Evolutionary conservation across 2,888 invertebrate genomes (phyloP).

Genomic region (Anoplius nigerrimus): DNA sequence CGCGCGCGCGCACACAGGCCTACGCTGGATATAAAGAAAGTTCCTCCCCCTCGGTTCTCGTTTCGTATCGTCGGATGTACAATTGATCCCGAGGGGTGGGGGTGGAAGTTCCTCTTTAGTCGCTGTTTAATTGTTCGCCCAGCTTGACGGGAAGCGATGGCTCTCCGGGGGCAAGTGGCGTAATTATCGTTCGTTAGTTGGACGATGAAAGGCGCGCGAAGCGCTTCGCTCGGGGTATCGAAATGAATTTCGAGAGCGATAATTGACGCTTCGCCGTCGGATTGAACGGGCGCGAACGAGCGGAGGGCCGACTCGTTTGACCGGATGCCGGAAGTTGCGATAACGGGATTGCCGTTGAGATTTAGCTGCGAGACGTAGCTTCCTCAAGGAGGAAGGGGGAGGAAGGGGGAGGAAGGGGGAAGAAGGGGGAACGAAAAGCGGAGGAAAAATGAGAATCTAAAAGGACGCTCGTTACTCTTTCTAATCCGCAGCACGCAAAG

Average conservation of each 20-base stretch:
- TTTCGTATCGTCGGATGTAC: too few species aligned
- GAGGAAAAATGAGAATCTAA: background rate
- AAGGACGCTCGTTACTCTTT: background rate
- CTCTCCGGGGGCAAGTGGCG: background rate
- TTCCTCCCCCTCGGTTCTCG: background rate
- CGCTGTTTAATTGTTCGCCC: background rate
- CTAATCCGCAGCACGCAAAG: background rate
- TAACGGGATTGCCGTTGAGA: background rate
- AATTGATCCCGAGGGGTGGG: background rate
- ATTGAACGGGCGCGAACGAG: background rate
- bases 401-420: too few species aligned
- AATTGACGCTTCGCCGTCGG: background rate
- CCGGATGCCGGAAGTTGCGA: background rate
- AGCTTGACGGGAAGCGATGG: constrained; percentile 4
- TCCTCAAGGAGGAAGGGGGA: too few species aligned
- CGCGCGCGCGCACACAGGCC: too few species aligned
- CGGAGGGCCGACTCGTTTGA: background rate
- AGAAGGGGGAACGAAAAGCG: too few species aligned
- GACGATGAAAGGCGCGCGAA: background rate
- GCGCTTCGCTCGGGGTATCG: background rate
- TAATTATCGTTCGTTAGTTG: background rate
- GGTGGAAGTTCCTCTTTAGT: background rate
- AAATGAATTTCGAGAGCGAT: constrained; percentile 3
- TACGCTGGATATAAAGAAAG: constrained; percentile 6
- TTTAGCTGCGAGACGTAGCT: background rate